Percentiles rank a stretch among this genome's conserved stretches.
Evolutionary conservation across 2,888 invertebrate genomes (phyloP).

Genomic region (Rhamphomyia laevipes): DNA sequence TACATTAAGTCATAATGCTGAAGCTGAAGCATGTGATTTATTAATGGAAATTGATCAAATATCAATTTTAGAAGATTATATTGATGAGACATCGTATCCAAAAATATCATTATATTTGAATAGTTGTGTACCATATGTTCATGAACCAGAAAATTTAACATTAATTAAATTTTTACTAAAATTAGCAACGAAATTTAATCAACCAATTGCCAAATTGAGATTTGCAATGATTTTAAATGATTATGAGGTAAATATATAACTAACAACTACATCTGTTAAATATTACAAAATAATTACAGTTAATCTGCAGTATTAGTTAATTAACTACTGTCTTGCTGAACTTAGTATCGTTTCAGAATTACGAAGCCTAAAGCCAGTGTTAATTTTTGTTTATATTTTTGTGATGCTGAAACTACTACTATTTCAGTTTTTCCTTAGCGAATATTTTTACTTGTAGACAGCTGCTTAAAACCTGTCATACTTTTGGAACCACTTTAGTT

Average conservation of each 20-base stretch:
- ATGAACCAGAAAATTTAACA: slow-evolving; percentile 74
- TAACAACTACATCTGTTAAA: too few relatives aligned
- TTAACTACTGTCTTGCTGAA: too few relatives aligned
- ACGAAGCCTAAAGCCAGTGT: too few relatives aligned
- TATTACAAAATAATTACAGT: too few relatives aligned
- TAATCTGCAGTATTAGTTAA: too few relatives aligned
- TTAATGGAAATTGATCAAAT: slow-evolving; percentile 88
- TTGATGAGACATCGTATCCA: slow-evolving; percentile 70
- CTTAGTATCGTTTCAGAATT: too few relatives aligned
- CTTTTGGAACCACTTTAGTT: too few relatives aligned
- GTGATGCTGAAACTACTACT: too few relatives aligned
- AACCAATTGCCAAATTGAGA: slow-evolving; percentile 72
- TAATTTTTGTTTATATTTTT: too few relatives aligned
- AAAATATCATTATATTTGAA: slow-evolving; percentile 69
- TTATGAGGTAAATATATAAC: slow-evolving; percentile 55
- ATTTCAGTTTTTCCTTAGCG: too few relatives aligned
- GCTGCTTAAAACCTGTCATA: too few relatives aligned
- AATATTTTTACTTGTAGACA: too few relatives aligned
- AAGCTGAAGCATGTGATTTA: slow-evolving; percentile 90
- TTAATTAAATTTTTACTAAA: slow-evolving; percentile 64
- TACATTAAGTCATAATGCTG: slow-evolving; percentile 88
- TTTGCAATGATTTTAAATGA: slow-evolving; percentile 78
- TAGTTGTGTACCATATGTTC: slow-evolving; percentile 83
- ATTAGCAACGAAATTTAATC: slow-evolving; percentile 69
- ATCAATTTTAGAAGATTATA: slow-evolving; percentile 65